phyloP scores from a whole-genome alignment of 2,888 invertebrate genomes.

The Phyllotreta cruciferae region DNA sequence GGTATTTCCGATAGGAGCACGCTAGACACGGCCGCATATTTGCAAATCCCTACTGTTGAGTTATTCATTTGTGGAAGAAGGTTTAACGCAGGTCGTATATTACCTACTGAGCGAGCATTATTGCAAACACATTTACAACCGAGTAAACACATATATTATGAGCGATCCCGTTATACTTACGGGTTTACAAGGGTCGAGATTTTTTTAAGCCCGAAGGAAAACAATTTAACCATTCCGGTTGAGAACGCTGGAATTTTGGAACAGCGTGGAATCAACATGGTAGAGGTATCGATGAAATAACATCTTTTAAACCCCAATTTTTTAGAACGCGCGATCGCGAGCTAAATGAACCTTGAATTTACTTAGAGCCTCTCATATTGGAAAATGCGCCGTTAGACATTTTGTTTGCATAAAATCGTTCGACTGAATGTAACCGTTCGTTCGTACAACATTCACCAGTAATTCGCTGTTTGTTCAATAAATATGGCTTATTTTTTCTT shows the following conservation, averaged over 20 bases:
- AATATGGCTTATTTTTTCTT: neutral
- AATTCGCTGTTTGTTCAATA: conserved; percentile 5
- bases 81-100: conserved; percentile 26
- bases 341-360: conserved; percentile 3
- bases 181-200: conserved; percentile 3
- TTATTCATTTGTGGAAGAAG: conserved; percentile 33
- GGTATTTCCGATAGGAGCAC: conserved; percentile 30
- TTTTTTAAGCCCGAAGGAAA: neutral
- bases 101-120: conserved; percentile 22
- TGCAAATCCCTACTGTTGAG: conserved; percentile 29
- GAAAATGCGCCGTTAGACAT: conserved; percentile 8
- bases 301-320: neutral
- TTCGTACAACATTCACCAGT: conserved; percentile 5
- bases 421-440: conserved; percentile 10
- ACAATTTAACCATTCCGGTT: no score
- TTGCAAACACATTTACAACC: conserved; percentile 21
- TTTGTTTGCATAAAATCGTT: conserved; percentile 15
- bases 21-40: conserved; percentile 28
- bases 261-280: no score
- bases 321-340: neutral
- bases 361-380: conserved; percentile 9
- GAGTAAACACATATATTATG: conserved; percentile 22
- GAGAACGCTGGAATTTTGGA: no score
- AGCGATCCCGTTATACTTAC: conserved; percentile 6
- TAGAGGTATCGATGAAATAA: neutral